These are phyloP conservation scores for Xiphophorus couchianus DNA, from an alignment of 2,113 vertebrate genomes.

Conservation along the genomic window DNA sequence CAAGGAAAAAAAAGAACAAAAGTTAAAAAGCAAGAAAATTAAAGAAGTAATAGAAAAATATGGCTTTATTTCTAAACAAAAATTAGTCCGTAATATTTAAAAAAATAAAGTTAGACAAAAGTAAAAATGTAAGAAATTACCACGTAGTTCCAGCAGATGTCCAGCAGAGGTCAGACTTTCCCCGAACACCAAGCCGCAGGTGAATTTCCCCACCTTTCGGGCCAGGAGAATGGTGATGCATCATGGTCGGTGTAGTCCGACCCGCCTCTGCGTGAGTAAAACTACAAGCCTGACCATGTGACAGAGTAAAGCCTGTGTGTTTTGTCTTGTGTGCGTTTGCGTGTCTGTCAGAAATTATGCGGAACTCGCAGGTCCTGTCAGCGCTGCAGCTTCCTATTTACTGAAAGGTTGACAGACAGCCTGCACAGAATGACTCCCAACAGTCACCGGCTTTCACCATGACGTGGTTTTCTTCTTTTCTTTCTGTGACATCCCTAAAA, in stretches of 20 bases:
- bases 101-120: too few relatives aligned
- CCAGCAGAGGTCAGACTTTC: constrained; percentile 13
- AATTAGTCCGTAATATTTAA: too few relatives aligned
- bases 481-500: too few relatives aligned
- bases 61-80: too few relatives aligned
- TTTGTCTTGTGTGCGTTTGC: background rate
- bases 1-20: too few relatives aligned
- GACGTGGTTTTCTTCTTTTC: background rate
- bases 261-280: background rate
- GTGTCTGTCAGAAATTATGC: constrained; percentile 43
- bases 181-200: constrained; percentile 18
- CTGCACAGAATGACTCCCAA: constrained; percentile 16
- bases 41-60: too few relatives aligned
- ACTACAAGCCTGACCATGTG: constrained; percentile 52
- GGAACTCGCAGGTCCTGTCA: constrained; percentile 61
- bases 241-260: constrained; percentile 50
- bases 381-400: constrained; percentile 58
- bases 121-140: background rate
- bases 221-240: constrained; percentile 38
- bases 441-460: constrained; percentile 9
- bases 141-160: background rate
- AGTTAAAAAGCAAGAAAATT: too few relatives aligned
- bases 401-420: constrained; percentile 22
- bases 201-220: constrained; percentile 3
- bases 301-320: constrained; percentile 16